Base-by-base conservation (phyloP, 2,797 vertebrate species). In the Tokudaia tokunoshimensis region DNA sequence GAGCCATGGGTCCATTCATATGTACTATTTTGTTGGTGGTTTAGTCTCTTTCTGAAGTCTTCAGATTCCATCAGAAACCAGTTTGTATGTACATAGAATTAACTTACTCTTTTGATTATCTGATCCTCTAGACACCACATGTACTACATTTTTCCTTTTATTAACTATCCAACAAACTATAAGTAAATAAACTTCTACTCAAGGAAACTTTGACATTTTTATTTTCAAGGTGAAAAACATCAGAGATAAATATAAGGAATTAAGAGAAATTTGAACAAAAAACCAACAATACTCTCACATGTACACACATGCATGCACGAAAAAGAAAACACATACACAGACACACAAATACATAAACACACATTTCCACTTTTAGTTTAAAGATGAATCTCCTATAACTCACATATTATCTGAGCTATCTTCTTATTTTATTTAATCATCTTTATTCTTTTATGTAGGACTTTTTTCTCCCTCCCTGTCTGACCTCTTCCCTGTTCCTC, bases 281-380 rank as follows among this genome's bases (percentile, higher is more conserved):
- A 74, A 2, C n/a, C 3, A 19, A 3, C 89, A 41, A 1, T 19
- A 31, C 31, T 52, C 4, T 76, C 2, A 12, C 19, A 70, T 37
- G 31, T 1, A 4, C 19, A 0, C 1, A 4, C 19, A 0, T 2
- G n/a, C 12, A 41, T 31, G 3, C 41, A 50, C 31, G 63, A 3
- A 59, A 20, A 50, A 31, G 63, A 3, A 59, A 20, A 57, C 15
- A 57, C 20, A 22, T 17, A 67, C 6, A 52, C 44, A 6, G 11
- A 37, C 6, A 52, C 10, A 31, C 29, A n/a, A 31, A 67, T 8
- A 70, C 6, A 74, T 17, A 59, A 9, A 61, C 10, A 75, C 1
- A 31, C n/a, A 74, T 14, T 0, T 0, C 7, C 34, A 20, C 4
- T 41, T 92, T 92, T 90, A 50, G 11, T 88, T 37, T 92, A 31